A percentile compares a stretch with the other conserved stretches of the same genome.
Evolutionary conservation across 2,113 vertebrate genomes (phyloP).

Genomic region (Corythornis cristatus): DNA sequence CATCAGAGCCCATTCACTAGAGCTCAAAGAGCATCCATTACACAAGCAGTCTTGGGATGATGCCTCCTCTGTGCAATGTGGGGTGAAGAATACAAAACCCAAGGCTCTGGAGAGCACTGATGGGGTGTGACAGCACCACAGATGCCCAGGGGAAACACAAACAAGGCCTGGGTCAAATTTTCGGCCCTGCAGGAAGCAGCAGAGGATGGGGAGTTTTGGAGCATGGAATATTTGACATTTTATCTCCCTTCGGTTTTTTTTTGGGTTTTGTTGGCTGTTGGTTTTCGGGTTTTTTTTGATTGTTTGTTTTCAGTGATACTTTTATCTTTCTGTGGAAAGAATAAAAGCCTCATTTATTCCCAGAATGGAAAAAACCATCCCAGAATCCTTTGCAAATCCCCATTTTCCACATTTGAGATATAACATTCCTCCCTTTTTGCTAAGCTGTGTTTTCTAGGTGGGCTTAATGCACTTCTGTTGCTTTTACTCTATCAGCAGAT

Average conservation of each 20-base stretch:
- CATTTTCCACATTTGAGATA: constrained; percentile 16
- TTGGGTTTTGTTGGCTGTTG: no score
- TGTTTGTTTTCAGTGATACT: neutral
- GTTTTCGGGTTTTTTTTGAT: no score
- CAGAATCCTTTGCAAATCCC: neutral
- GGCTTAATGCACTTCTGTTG: neutral
- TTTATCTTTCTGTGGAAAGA: constrained; percentile 46
- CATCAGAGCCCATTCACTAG: neutral
- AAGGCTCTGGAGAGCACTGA: neutral
- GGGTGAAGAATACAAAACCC: neutral
- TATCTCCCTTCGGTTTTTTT: neutral
- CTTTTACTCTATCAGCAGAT: neutral
- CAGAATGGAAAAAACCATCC: neutral
- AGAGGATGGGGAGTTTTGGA: neutral
- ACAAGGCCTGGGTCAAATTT: neutral
- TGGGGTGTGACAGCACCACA: neutral
- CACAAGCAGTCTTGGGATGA: neutral
- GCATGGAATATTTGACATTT: neutral
- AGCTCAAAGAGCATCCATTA: neutral
- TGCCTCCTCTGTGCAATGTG: neutral
- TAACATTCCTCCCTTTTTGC: neutral
- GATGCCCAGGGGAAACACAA: neutral
- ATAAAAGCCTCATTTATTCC: constrained; percentile 18
- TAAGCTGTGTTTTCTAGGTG: neutral
- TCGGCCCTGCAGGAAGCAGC: neutral